Percentiles rank a stretch among this genome's conserved stretches.
Evolutionary conservation across 92 coral and sea anemone genomes (phyloP).

Genomic region (Porites lobata): DNA sequence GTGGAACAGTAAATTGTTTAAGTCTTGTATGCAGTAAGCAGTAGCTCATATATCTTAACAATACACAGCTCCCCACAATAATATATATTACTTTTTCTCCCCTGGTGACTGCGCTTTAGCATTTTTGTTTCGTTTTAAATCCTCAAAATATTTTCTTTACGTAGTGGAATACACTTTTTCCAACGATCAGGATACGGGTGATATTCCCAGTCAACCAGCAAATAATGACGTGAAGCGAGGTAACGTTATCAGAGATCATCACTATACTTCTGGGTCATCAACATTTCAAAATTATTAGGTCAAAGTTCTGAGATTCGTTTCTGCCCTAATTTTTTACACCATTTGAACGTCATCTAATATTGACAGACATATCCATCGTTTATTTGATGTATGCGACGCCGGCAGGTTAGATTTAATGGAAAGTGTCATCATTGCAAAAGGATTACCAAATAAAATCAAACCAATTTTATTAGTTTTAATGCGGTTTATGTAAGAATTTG

Average conservation of each 20-base stretch:
- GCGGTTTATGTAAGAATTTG: neutral
- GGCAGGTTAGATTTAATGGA: neutral
- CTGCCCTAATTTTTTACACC: too few relatives aligned
- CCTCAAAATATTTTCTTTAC: neutral
- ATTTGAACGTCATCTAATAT: neutral
- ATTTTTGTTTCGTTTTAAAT: neutral
- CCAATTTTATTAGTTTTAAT: neutral
- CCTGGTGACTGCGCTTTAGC: neutral
- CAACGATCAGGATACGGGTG: too few relatives aligned
- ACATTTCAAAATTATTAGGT: neutral
- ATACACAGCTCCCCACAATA: neutral
- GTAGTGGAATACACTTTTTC: too few relatives aligned
- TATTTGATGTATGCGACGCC: neutral
- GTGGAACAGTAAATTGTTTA: neutral
- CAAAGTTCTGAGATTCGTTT: neutral
- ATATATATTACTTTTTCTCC: neutral
- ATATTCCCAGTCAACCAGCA: too few relatives aligned
- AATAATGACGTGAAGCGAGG: neutral
- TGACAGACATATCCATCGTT: neutral
- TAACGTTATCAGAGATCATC: neutral
- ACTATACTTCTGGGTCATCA: neutral
- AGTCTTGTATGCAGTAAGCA: neutral
- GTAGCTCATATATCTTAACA: neutral
- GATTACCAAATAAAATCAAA: neutral
- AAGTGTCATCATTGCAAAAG: neutral